Evolutionary conservation across 2,797 vertebrate genomes (phyloP).

Genomic region (Cryptoprocta ferox): DNA sequence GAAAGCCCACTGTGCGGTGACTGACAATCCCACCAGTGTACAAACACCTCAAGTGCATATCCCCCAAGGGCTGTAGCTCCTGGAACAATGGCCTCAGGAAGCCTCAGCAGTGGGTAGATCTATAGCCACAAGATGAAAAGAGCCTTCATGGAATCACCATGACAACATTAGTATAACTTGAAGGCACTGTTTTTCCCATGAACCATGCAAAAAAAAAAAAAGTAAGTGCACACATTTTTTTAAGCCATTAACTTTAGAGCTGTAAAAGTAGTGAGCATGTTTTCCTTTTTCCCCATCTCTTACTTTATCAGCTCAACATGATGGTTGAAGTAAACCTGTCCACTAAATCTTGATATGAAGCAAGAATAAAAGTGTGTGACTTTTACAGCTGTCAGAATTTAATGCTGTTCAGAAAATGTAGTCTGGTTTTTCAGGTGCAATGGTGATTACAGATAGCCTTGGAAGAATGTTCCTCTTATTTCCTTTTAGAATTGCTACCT

Average conservation of each 20-base stretch:
- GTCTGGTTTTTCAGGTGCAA: constrained; percentile 21
- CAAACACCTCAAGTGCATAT: not conserved
- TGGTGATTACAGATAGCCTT: constrained; percentile 18
- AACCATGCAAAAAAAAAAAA: not conserved
- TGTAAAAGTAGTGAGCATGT: not conserved
- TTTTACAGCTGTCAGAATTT: constrained; percentile 54
- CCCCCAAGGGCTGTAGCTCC: not conserved
- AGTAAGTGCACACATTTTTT: not conserved
- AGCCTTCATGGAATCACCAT: not conserved
- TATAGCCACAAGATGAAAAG: not conserved
- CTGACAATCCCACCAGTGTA: not conserved
- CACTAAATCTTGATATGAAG: not conserved
- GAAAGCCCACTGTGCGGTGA: not conserved
- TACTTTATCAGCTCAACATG: not conserved
- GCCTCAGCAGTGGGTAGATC: not conserved
- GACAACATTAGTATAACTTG: not conserved
- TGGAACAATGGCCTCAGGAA: not conserved
- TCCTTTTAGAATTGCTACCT: not conserved
- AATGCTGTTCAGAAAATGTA: constrained; percentile 36
- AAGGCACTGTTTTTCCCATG: not conserved
- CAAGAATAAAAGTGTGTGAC: not conserved
- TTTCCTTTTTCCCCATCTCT: not conserved
- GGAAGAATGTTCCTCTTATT: not conserved
- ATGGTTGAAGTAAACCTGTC: not conserved
- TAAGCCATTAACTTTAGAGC: not conserved